phyloP scores from a whole-genome alignment of 2,888 invertebrate species.

The Drosophila kuntzei region DNA sequence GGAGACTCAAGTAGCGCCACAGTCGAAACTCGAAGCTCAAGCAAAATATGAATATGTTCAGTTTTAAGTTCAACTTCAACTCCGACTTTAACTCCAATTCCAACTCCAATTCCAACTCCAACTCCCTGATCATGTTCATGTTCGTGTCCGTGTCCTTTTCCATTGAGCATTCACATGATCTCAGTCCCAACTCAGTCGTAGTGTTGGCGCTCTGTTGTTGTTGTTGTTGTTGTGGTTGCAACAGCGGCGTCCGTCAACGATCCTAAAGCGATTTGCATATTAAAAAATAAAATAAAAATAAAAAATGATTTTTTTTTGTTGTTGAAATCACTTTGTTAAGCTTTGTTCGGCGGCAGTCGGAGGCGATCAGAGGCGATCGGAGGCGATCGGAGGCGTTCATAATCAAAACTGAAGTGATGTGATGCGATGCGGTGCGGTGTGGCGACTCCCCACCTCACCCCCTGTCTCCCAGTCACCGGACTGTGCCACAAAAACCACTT shows the following conservation, averaged over 20 bases:
- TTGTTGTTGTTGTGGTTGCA: slow-evolving; percentile 39
- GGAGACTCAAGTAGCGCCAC: slow-evolving; percentile 64
- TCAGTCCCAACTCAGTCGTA: slow-evolving; percentile 9
- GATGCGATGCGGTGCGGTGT: slow-evolving; percentile 48
- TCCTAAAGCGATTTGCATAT: slow-evolving; percentile 78
- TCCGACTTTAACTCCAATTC: slow-evolving; percentile 10
- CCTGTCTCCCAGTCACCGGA: neutral
- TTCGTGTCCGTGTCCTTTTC: slow-evolving; percentile 31
- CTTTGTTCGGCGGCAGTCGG: slow-evolving; percentile 72
- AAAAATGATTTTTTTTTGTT: neutral
- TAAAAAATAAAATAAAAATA: slow-evolving; percentile 30
- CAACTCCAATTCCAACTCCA: slow-evolving; percentile 1
- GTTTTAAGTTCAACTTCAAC: neutral
- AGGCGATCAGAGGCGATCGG: slow-evolving; percentile 70
- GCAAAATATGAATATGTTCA: slow-evolving; percentile 41
- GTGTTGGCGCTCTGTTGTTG: slow-evolving; percentile 59
- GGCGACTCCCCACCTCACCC: slow-evolving; percentile 6
- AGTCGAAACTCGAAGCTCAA: slow-evolving; percentile 11
- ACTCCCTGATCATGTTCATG: slow-evolving; percentile 8
- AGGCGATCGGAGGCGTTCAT: slow-evolving; percentile 74
- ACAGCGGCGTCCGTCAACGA: slow-evolving; percentile 77
- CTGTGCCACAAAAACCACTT: slow-evolving; percentile 9
- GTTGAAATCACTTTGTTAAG: slow-evolving; percentile 77
- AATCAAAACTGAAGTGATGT: slow-evolving; percentile 74
- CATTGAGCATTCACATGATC: slow-evolving; percentile 14